A percentile compares a stretch with the other conserved stretches of the same genome.
Conservation (phyloP, 2,113 vertebrate genomes). For the Melanerpes aurifrons region DNA sequence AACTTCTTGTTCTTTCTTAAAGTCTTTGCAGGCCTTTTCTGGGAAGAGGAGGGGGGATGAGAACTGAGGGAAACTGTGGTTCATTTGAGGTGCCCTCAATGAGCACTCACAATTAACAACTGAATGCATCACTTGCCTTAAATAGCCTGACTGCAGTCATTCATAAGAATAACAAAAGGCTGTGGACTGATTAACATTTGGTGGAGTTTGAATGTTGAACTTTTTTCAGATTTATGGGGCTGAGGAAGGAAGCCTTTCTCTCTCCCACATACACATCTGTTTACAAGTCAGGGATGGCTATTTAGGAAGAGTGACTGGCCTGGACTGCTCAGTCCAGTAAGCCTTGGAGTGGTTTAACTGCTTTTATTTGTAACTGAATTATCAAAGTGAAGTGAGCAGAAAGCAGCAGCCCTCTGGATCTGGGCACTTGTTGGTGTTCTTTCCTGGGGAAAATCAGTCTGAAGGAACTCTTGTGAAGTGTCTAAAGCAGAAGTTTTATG, state of each 20-base stretch:
- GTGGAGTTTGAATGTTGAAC: neutral
- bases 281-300: neutral
- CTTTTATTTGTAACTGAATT: neutral
- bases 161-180: slow-evolving; percentile 62
- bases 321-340: neutral
- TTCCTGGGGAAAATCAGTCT: neutral
- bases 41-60: slow-evolving; percentile 20
- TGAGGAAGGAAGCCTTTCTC: slow-evolving; percentile 24
- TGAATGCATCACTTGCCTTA: slow-evolving; percentile 61
- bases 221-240: slow-evolving; percentile 19
- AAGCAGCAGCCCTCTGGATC: neutral
- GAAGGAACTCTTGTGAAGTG: neutral
- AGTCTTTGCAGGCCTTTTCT: slow-evolving; percentile 1
- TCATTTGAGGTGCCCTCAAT: slow-evolving; percentile 51
- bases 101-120: slow-evolving; percentile 59
- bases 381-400: neutral
- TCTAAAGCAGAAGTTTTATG: too few species aligned
- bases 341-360: neutral
- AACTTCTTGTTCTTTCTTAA: neutral
- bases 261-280: slow-evolving; percentile 11
- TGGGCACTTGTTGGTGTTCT: neutral
- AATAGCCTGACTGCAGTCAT: slow-evolving; percentile 62
- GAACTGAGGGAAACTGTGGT: slow-evolving; percentile 33
- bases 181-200: slow-evolving; percentile 30
- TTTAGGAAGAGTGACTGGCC: neutral